Conservation (phyloP, 2,113 vertebrate species). For the Murina feae region DNA sequence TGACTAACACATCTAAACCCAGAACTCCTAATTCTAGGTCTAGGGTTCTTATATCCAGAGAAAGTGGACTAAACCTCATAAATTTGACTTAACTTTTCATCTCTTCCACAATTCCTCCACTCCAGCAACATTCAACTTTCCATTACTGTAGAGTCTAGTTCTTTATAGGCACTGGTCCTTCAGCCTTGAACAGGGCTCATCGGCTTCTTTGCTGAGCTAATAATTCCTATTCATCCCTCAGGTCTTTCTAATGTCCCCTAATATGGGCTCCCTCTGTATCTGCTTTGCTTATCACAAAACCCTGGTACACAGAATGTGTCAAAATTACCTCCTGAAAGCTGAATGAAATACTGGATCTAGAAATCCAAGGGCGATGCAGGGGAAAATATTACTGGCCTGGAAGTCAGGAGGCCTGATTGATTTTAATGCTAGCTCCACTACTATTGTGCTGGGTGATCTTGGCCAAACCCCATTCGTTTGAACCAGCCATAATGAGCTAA, state of each 20-base stretch:
- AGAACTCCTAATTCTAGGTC: neutral
- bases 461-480: neutral
- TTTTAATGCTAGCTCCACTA: neutral
- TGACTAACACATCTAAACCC: neutral
- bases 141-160: neutral
- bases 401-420: neutral
- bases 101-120: neutral
- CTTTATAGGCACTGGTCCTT: neutral
- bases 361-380: neutral
- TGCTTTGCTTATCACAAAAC: conserved; percentile 39
- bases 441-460: neutral
- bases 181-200: neutral
- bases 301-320: neutral
- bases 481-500: neutral
- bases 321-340: neutral
- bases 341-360: conserved; percentile 3
- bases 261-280: neutral
- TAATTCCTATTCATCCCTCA: conserved; percentile 1
- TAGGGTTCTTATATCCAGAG: neutral
- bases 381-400: neutral
- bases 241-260: neutral
- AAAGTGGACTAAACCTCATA: neutral
- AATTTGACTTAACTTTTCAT: neutral
- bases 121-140: neutral
- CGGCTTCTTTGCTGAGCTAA: neutral